Conservation (phyloP, 2,888 invertebrate genomes). For the Agapetus fuscipes region DNA sequence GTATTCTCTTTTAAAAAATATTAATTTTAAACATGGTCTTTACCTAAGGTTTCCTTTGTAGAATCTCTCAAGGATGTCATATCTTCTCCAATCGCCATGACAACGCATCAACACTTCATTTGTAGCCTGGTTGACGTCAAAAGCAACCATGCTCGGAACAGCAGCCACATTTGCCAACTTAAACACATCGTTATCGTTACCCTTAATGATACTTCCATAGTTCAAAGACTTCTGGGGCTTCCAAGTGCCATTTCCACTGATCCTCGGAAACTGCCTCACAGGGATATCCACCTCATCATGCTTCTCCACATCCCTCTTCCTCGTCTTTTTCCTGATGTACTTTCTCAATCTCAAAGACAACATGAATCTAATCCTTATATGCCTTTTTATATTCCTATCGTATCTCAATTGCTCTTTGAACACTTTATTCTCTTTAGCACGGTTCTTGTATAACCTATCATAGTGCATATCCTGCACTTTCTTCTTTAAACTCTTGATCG, state of each 20-base stretch:
- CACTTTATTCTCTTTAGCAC: constrained; percentile 27
- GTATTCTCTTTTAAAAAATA: too few species aligned
- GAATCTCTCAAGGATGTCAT: background rate
- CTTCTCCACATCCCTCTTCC: constrained; percentile 7
- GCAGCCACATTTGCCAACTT: constrained; percentile 25
- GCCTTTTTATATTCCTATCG: constrained; percentile 51
- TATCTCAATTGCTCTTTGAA: constrained; percentile 42
- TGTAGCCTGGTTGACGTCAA: constrained; percentile 41
- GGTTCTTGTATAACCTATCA: constrained; percentile 22
- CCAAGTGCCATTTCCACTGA: background rate
- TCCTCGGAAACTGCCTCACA: constrained; percentile 10
- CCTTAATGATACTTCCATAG: too few species aligned
- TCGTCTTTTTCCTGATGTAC: constrained; percentile 32
- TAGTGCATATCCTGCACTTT: constrained; percentile 9
- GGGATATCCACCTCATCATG: constrained; percentile 11
- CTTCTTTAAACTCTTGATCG: constrained; percentile 9
- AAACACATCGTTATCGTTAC: too few species aligned
- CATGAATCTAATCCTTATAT: constrained; percentile 57
- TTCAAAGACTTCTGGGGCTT: too few species aligned
- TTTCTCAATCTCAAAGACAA: constrained; percentile 53
- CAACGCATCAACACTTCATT: constrained; percentile 40
- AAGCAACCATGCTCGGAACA: constrained; percentile 38
- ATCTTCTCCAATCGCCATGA: constrained; percentile 31
- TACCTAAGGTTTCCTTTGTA: background rate
- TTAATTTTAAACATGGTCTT: too few species aligned